phyloP scores from a whole-genome alignment of 2,113 vertebrate species.

The Syrmaticus mikado region DNA sequence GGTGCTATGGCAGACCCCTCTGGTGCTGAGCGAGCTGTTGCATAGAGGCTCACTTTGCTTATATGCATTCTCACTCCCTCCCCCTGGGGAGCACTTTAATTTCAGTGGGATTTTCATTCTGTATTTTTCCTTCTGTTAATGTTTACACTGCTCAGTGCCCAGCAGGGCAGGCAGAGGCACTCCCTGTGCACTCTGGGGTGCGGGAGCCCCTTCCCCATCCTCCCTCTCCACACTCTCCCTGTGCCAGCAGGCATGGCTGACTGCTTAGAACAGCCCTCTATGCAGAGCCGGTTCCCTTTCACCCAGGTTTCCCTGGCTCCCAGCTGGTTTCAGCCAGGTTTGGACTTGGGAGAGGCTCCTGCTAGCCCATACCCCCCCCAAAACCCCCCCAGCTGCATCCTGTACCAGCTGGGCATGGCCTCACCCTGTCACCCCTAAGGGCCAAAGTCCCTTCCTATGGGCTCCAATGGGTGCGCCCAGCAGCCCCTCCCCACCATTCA shows the following conservation, averaged over 20 bases:
- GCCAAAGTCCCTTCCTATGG: not conserved
- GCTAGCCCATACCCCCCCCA: not conserved
- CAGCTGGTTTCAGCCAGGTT: not conserved
- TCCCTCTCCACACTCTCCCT: not conserved
- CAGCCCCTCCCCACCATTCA: not conserved
- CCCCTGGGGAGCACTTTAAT: not conserved
- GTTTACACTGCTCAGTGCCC: not conserved
- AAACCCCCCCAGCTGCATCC: not conserved
- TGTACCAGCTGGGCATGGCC: not conserved
- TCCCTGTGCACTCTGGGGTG: rapidly evolving
- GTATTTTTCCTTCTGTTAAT: not conserved
- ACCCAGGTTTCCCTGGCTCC: not conserved
- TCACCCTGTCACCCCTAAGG: not conserved
- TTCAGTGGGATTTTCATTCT: not conserved
- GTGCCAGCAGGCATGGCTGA: rapidly evolving
- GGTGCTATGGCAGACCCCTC: not conserved
- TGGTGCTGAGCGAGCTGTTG: not conserved
- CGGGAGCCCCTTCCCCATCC: not conserved
- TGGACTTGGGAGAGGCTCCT: not conserved
- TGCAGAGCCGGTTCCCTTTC: not conserved
- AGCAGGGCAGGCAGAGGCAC: not conserved
- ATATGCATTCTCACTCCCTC: not conserved
- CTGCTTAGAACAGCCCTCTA: not conserved
- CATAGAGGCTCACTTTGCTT: not conserved
- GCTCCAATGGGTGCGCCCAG: not conserved